Evolutionary conservation across 1,140 invertebrate genomes (phyloP).

Genomic region (Drosophila willistoni): DNA sequence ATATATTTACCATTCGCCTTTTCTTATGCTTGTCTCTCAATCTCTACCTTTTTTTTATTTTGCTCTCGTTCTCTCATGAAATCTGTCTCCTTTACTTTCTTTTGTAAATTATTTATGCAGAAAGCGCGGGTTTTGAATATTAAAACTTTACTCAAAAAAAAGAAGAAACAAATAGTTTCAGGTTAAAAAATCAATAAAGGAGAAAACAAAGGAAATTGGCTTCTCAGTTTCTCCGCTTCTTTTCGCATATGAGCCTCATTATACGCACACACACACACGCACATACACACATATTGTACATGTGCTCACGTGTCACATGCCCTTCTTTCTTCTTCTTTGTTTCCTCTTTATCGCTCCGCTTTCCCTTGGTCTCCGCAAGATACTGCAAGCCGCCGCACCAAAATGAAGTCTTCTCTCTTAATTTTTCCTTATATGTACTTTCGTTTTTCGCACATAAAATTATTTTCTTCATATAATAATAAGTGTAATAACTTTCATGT

Average conservation of each 20-base stretch:
- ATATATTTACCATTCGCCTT: slow-evolving; percentile 68
- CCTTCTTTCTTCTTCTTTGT: background rate
- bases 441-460: slow-evolving; percentile 58
- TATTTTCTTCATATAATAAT: slow-evolving; percentile 81
- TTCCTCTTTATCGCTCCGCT: slow-evolving; percentile 3
- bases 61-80: slow-evolving; percentile 18
- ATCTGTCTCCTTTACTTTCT: slow-evolving; percentile 25
- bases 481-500: slow-evolving; percentile 81
- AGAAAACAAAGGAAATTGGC: background rate
- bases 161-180: slow-evolving; percentile 9
- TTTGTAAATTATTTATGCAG: slow-evolving; percentile 58
- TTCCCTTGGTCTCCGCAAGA: slow-evolving; percentile 61
- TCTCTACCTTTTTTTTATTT: slow-evolving; percentile 9
- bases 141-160: slow-evolving; percentile 26
- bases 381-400: slow-evolving; percentile 58
- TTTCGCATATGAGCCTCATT: background rate
- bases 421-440: slow-evolving; percentile 48
- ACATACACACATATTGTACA: background rate
- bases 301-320: slow-evolving; percentile 1
- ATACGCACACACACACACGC: background rate
- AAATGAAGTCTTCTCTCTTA: slow-evolving; percentile 79
- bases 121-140: slow-evolving; percentile 56
- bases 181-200: slow-evolving; percentile 16
- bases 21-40: slow-evolving; percentile 44
- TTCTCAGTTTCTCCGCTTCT: background rate